phyloP scores from a whole-genome alignment of 1,140 invertebrate species.

The Geopemphigus sp. region DNA sequence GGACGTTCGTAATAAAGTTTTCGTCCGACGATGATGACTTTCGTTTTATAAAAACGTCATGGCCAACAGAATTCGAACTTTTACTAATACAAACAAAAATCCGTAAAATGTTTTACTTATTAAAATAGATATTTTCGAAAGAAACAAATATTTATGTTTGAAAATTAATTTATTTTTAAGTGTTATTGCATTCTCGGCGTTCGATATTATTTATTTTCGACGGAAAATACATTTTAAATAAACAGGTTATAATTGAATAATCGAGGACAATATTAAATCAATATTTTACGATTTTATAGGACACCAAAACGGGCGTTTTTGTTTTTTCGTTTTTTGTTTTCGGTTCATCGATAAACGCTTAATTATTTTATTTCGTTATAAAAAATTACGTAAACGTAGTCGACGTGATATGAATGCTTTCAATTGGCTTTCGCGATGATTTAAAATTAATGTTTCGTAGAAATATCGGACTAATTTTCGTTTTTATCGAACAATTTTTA shows the following conservation, averaged over 20 bases:
- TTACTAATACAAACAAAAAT: neutral
- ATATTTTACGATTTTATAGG: neutral
- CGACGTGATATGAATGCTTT: neutral
- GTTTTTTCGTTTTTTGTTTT: neutral
- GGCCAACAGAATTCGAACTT: slow-evolving; percentile 15
- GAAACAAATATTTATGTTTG: neutral
- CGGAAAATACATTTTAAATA: neutral
- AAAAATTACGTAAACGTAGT: neutral
- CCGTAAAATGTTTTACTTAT: slow-evolving; percentile 7
- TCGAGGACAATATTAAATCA: neutral
- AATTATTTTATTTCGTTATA: neutral
- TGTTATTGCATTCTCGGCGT: neutral
- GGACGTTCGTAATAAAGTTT: neutral
- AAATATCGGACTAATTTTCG: neutral
- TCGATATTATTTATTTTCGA: slow-evolving; percentile 8
- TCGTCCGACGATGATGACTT: neutral
- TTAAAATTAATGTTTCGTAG: neutral
- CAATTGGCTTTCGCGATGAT: neutral
- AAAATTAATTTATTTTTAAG: slow-evolving; percentile 23
- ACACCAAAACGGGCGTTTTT: neutral
- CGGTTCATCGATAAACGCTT: neutral
- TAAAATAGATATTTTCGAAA: neutral
- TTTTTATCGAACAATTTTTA: neutral
- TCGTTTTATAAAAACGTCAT: slow-evolving; percentile 12
- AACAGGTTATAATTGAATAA: slow-evolving; percentile 7